Percentiles rank a stretch among this genome's conserved stretches.
phyloP scores from a whole-genome alignment of 2,797 vertebrate genomes.

The Zenarchopterus dispar region DNA sequence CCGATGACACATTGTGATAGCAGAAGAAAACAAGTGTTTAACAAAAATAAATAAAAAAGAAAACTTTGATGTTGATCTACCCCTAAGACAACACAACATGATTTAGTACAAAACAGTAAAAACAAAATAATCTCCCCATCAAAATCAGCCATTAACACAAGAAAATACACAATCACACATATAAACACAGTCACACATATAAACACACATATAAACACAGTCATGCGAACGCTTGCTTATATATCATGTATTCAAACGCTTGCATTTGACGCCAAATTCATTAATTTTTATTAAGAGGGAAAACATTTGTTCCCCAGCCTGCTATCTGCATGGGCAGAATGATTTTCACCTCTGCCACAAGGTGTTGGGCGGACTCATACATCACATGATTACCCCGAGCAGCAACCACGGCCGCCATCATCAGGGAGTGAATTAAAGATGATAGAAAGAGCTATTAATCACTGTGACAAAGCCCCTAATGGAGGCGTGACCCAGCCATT shows the following conservation, averaged over 20 bases:
- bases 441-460: constrained; percentile 99
- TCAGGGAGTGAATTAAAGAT: constrained; percentile 99
- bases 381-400: constrained; percentile 99
- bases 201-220: constrained; percentile 31
- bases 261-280: constrained; percentile 88
- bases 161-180: constrained; percentile 33
- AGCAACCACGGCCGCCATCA: constrained; percentile 95
- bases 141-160: constrained; percentile 24
- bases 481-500: constrained; percentile 95
- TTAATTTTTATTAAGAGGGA: constrained; percentile 96
- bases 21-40: constrained; percentile 8
- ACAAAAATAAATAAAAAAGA: neutral
- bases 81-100: constrained; percentile 33
- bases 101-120: constrained; percentile 37
- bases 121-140: constrained; percentile 48
- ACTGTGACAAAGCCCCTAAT: constrained; percentile 99
- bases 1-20: constrained; percentile 47
- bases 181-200: constrained; percentile 32
- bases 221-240: constrained; percentile 12
- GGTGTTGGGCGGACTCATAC: constrained; percentile 97
- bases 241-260: constrained; percentile 70
- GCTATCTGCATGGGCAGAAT: constrained; percentile 98
- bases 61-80: constrained; percentile 32
- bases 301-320: constrained; percentile 92
- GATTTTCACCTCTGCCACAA: constrained; percentile 99